Percentiles rank a stretch among this genome's conserved stretches.
Evolutionary conservation across 1,140 invertebrate genomes (phyloP).

Genomic region (Drosophila ananassae): DNA sequence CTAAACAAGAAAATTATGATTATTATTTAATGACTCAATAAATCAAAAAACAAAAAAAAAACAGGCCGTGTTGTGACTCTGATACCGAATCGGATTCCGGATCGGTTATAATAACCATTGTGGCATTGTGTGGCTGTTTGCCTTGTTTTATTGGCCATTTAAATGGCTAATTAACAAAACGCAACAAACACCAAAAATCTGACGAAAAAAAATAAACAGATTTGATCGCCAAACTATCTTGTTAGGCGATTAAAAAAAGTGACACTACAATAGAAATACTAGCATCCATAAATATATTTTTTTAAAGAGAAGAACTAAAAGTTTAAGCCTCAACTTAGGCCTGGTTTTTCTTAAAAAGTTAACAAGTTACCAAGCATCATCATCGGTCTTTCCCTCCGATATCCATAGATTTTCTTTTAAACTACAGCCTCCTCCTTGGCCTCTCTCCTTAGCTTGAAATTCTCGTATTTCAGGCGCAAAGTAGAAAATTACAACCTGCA

Average conservation of each 20-base stretch:
- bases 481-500: constrained; percentile 81
- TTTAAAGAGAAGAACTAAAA: no score
- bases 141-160: constrained; percentile 66
- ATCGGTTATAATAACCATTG: constrained; percentile 34
- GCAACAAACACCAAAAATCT: constrained; percentile 40
- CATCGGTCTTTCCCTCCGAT: no score
- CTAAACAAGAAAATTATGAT: constrained; percentile 70
- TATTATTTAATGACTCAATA: constrained; percentile 79
- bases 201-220: constrained; percentile 16
- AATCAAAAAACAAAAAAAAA: constrained; percentile 38
- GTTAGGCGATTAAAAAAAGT: constrained; percentile 41
- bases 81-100: constrained; percentile 25
- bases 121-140: constrained; percentile 19
- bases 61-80: constrained; percentile 25
- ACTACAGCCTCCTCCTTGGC: not conserved
- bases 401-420: constrained; percentile 5
- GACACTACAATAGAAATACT: not conserved
- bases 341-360: constrained; percentile 47
- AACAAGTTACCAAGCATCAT: constrained; percentile 28
- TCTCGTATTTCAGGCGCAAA: constrained; percentile 68
- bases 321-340: no score
- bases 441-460: not conserved
- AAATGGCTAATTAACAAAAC: constrained; percentile 77
- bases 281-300: no score
- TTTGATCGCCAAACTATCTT: constrained; percentile 42